A percentile compares a stretch with the other conserved stretches of the same genome.
phyloP scores from a whole-genome alignment of 2,797 vertebrate genomes.

The Xiphophorus birchmanni region DNA sequence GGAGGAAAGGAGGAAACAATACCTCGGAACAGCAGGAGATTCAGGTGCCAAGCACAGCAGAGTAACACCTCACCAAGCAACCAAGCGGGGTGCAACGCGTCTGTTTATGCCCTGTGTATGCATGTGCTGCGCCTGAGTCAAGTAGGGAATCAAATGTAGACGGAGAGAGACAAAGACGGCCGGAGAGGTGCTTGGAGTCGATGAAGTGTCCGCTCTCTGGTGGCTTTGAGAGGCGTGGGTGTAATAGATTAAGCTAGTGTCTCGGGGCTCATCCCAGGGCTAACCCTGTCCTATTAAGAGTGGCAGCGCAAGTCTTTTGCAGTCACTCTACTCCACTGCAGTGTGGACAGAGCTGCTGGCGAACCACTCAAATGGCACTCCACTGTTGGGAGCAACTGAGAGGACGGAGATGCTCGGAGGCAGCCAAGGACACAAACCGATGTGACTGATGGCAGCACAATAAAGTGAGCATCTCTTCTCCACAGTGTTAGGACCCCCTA shows the following conservation, averaged over 20 bases:
- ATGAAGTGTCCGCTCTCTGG: conserved; percentile 62
- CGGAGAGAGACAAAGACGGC: conserved; percentile 40
- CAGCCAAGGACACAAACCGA: conserved; percentile 72
- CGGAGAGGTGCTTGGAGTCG: conserved; percentile 48
- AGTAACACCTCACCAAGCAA: conserved; percentile 51
- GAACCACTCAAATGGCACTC: conserved; percentile 58
- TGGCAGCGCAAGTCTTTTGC: conserved; percentile 64
- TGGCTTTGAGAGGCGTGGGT: conserved; percentile 65
- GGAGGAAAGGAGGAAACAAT: conserved; percentile 58
- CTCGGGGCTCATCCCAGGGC: conserved; percentile 69
- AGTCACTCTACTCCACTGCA: conserved; percentile 55
- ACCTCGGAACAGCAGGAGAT: conserved; percentile 60
- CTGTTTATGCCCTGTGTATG: conserved; percentile 20
- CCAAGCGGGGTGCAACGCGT: conserved; percentile 23
- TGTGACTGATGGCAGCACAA: conserved; percentile 78
- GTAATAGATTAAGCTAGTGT: conserved; percentile 74
- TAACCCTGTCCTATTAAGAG: conserved; percentile 72
- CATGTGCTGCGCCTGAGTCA: conserved; percentile 22
- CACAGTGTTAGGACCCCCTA: conserved; percentile 48
- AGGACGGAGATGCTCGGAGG: conserved; percentile 53
- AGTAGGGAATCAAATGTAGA: not conserved
- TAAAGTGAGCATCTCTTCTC: conserved; percentile 70
- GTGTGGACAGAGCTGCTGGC: conserved; percentile 62
- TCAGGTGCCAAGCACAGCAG: conserved; percentile 39
- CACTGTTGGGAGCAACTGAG: conserved; percentile 44